phyloP scores from a whole-genome alignment of 2,888 invertebrate genomes.

The Ectropis crepuscularia region DNA sequence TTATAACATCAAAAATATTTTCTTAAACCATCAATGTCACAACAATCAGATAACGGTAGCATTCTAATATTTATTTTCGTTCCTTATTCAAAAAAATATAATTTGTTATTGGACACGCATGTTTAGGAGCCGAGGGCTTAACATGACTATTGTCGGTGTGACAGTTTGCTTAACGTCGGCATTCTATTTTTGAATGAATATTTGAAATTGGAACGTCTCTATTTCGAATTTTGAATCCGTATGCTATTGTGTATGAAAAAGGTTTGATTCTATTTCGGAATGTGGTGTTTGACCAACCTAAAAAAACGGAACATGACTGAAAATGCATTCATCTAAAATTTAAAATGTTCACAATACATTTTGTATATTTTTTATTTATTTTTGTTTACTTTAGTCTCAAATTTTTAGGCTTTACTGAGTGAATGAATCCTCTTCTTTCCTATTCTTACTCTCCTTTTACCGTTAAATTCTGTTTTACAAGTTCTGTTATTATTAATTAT shows the following conservation, averaged over 20 bases:
- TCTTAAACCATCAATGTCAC: constrained; percentile 42
- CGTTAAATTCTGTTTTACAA: no score
- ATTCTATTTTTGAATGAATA: constrained; percentile 56
- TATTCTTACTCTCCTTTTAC: no score
- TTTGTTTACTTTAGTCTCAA: no score
- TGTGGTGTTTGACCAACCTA: no score
- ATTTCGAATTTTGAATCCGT: constrained; percentile 51
- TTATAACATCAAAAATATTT: constrained; percentile 35
- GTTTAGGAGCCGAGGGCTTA: constrained; percentile 57
- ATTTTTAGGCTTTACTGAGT: no score
- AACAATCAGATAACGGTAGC: constrained; percentile 48
- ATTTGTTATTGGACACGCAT: constrained; percentile 70
- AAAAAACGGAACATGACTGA: no score
- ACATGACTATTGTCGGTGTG: constrained; percentile 62
- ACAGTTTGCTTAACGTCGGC: constrained; percentile 71
- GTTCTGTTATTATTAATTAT: no score
- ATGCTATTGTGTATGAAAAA: constrained; percentile 36
- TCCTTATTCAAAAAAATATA: constrained; percentile 53
- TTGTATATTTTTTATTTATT: no score
- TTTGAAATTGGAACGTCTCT: constrained; percentile 68
- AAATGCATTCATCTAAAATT: no score
- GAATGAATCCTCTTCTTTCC: no score
- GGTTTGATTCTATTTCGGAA: constrained; percentile 13
- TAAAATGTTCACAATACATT: no score
- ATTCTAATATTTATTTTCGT: constrained; percentile 54